phyloP scores from a whole-genome alignment of 2,113 vertebrate genomes.

The Phalacrocorax pelagicus region DNA sequence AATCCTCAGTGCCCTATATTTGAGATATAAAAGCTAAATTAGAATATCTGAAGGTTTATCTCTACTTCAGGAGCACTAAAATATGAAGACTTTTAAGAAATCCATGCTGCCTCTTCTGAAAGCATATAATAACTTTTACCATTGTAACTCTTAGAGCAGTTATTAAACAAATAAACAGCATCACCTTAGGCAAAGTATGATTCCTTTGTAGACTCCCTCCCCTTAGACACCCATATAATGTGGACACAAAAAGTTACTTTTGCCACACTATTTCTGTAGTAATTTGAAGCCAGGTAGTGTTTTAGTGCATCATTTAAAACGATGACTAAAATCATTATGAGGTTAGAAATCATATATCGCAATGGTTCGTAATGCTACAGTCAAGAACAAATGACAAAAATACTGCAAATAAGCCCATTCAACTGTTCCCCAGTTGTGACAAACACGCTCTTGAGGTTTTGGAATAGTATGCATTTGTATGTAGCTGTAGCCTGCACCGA shows the following conservation, averaged over 20 bases:
- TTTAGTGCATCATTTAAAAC: not conserved
- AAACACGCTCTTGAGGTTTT: not conserved
- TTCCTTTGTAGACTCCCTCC: not conserved
- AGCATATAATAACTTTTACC: not conserved
- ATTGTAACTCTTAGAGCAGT: not conserved
- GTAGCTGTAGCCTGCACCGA: not conserved
- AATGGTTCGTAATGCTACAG: not conserved
- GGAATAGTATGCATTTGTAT: not conserved
- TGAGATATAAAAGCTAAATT: constrained; percentile 87
- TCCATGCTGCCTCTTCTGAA: not conserved
- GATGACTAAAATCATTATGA: not conserved
- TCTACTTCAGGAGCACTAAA: constrained; percentile 56
- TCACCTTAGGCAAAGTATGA: not conserved
- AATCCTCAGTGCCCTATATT: constrained; percentile 86
- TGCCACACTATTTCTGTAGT: not conserved
- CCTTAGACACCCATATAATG: not conserved
- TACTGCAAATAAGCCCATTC: not conserved
- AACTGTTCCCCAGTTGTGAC: not conserved
- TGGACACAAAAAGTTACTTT: not conserved
- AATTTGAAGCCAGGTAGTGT: not conserved
- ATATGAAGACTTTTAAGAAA: constrained; percentile 53
- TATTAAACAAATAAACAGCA: not conserved
- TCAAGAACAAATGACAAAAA: not conserved
- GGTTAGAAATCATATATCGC: not conserved
- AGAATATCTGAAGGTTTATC: constrained; percentile 67